phyloP scores from a whole-genome alignment of 2,113 vertebrate genomes.

The Hyperopisus bebe region DNA sequence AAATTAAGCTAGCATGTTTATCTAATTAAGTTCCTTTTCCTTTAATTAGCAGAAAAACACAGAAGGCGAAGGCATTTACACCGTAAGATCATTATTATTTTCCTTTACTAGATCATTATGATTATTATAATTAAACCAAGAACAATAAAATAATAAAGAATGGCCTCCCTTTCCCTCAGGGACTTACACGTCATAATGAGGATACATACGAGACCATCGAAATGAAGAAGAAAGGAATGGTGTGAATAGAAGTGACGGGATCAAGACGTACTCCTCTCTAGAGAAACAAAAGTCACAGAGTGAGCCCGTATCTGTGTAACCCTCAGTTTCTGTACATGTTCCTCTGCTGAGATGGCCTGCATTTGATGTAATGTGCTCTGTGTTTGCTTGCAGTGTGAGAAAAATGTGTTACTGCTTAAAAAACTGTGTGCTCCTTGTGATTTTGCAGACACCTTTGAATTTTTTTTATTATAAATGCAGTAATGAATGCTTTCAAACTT shows the following conservation, averaged over 20 bases:
- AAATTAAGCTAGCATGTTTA: not conserved
- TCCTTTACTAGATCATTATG: not conserved
- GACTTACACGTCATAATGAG: constrained; percentile 40
- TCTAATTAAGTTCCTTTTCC: not conserved
- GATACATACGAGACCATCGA: constrained; percentile 61
- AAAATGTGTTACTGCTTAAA: not conserved
- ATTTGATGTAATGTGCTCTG: not conserved
- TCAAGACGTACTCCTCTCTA: not conserved
- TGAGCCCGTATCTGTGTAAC: not conserved
- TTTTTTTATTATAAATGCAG: not conserved
- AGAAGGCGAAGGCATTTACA: constrained; percentile 13
- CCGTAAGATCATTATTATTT: constrained; percentile 8
- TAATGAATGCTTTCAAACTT: not conserved
- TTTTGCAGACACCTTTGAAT: not conserved
- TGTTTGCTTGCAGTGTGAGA: not conserved
- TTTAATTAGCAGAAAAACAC: not conserved
- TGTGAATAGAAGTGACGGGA: not conserved
- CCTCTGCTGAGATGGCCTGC: not conserved
- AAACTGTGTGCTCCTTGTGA: not conserved
- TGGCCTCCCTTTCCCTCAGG: constrained; percentile 38
- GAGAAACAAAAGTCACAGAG: not conserved
- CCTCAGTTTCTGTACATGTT: not conserved
- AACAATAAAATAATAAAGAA: not conserved
- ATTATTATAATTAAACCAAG: not conserved
- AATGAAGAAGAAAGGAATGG: constrained; percentile 41